Evolutionary conservation across 1,140 invertebrate species (phyloP).

Genomic region (Calycopis cecrops): DNA sequence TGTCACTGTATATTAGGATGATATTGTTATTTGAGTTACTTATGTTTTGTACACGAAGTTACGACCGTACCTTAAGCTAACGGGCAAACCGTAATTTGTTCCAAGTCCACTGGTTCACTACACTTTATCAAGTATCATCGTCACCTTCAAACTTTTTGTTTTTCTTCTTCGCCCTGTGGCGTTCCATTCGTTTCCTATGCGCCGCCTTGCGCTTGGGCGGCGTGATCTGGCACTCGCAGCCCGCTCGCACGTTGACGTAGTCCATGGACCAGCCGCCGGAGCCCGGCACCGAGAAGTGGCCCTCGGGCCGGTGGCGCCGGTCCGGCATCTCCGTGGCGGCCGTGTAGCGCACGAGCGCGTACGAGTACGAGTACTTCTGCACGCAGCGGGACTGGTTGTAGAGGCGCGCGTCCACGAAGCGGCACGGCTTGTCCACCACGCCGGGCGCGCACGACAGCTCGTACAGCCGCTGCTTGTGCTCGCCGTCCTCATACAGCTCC

Average conservation of each 20-base stretch:
- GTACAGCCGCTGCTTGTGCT: slow-evolving; percentile 82
- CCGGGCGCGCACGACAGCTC: slow-evolving; percentile 85
- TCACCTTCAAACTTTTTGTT: slow-evolving; percentile 48
- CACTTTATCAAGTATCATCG: slow-evolving; percentile 57
- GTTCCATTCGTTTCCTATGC: slow-evolving; percentile 44
- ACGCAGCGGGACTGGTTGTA: slow-evolving; percentile 84
- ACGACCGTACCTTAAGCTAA: background rate
- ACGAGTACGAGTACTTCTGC: slow-evolving; percentile 89
- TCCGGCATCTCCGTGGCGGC: slow-evolving; percentile 68
- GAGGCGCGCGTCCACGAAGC: slow-evolving; percentile 83
- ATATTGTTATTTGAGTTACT: too few relatives aligned
- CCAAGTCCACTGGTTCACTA: slow-evolving; percentile 49
- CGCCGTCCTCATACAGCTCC: slow-evolving; percentile 83
- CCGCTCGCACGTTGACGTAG: slow-evolving; percentile 87
- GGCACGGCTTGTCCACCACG: slow-evolving; percentile 83
- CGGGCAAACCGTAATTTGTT: slow-evolving; percentile 52
- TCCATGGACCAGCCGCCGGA: slow-evolving; percentile 83
- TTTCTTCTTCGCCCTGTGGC: slow-evolving; percentile 51
- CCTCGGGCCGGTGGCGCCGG: slow-evolving; percentile 58
- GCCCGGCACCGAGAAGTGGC: slow-evolving; percentile 72
- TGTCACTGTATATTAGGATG: too few relatives aligned
- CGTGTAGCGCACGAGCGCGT: slow-evolving; percentile 83
- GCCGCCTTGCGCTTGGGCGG: slow-evolving; percentile 43
- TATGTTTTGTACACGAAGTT: slow-evolving; percentile 10
- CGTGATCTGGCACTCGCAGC: slow-evolving; percentile 86